Percentiles rank a stretch among this genome's conserved stretches.
These are phyloP conservation scores for Itoplectis maculator DNA, from an alignment of 2,888 invertebrate genomes.

Conservation along the genomic window DNA sequence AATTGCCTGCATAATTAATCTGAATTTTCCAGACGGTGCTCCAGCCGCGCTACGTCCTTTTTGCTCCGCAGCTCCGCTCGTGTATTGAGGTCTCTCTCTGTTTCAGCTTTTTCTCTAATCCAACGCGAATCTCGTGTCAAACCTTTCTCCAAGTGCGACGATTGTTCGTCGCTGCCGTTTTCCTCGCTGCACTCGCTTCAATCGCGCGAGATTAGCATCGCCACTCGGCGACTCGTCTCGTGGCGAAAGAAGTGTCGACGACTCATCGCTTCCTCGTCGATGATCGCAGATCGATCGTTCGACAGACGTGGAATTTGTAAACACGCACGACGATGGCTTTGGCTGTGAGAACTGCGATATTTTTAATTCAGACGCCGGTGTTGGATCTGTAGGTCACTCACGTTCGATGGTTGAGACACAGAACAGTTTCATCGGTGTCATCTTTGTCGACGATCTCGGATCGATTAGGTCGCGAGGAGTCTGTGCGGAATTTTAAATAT, in stretches of 20 bases:
- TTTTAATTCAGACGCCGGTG: too few relatives aligned
- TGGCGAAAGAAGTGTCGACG: too few relatives aligned
- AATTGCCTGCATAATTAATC: conserved; percentile 69
- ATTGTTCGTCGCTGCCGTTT: too few relatives aligned
- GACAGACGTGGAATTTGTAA: too few relatives aligned
- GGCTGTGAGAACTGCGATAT: too few relatives aligned
- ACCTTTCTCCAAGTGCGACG: not conserved
- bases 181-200: too few relatives aligned
- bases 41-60: conserved; percentile 27
- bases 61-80: conserved; percentile 2
- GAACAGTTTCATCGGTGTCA: not conserved
- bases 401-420: not conserved
- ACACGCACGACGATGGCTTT: too few relatives aligned
- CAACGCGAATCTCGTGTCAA: not conserved
- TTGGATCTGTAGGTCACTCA: not conserved
- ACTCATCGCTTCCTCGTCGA: too few relatives aligned
- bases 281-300: too few relatives aligned
- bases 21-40: conserved; percentile 62
- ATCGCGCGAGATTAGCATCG: too few relatives aligned
- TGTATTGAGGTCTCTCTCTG: conserved; percentile 21
- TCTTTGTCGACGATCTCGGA: not conserved
- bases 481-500: not conserved
- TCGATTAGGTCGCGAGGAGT: not conserved
- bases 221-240: too few relatives aligned
- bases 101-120: not conserved